Base-by-base conservation (phyloP, 2,888 invertebrate genomes). In the Epistrophella euchroma region DNA sequence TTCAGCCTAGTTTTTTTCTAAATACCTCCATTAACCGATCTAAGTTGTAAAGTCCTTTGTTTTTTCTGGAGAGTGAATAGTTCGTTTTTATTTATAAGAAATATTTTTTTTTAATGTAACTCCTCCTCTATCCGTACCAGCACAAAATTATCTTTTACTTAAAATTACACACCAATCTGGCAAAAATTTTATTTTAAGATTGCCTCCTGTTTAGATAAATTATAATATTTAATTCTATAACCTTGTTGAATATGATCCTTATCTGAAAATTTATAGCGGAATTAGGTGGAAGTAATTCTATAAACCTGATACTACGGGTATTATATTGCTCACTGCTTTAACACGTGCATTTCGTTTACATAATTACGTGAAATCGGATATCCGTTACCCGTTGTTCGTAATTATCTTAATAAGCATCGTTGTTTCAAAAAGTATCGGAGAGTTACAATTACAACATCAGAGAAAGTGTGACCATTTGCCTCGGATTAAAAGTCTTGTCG, bases 181-280 rank as follows among this genome's bases (percentile, higher is more conserved):
- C 13, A 4, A 11, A 37, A 2, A 37, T 11, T 37, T 37, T 37
- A 37, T 37, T 9, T 25, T 25, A 25, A 4, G 25, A 25, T 25
- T n/a, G n/a, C n/a, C n/a, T n/a, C n/a, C n/a, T n/a, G n/a, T n/a
- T n/a, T n/a, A n/a, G n/a, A n/a, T n/a, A n/a, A n/a, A n/a, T n/a
- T n/a, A n/a, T n/a, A n/a, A n/a, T n/a, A 4, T 25, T 2, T 3
- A 25, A 25, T 25, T 25, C 2, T 25, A 25, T 25, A 2, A 2
- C 4, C 4, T 25, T 4, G 25, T 25, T 25, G 86, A 74, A 70
- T 74, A 78, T 78, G 77, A 86, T 86, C 71, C 86, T 86, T 71
- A 82, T 82, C 86, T 73, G 50, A 74, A 86, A 86, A 86, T 86
- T 86, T 77, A 86, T 86, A 74, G 82, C 86, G 72, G 77, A 86